phyloP scores from a whole-genome alignment of 2,113 vertebrate species.

The Todiramphus saurophagus region DNA sequence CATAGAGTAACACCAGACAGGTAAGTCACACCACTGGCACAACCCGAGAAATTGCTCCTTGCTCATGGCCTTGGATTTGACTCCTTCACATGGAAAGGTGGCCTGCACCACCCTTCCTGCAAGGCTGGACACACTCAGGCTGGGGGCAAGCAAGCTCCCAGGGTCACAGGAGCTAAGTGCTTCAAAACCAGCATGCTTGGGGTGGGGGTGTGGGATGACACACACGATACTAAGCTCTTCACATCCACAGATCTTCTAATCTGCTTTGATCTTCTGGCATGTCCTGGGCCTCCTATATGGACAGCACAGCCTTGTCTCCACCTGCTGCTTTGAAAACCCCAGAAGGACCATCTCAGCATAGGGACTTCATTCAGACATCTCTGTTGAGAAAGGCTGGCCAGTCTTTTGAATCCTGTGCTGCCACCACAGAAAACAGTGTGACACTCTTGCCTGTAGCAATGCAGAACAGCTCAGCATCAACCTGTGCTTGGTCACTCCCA shows the following conservation, averaged over 20 bases:
- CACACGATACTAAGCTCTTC: background rate
- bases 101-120: background rate
- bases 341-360: background rate
- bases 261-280: background rate
- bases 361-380: background rate
- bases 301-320: background rate
- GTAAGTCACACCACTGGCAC: background rate
- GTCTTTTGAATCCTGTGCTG: background rate
- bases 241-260: background rate
- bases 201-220: too few relatives aligned
- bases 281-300: background rate
- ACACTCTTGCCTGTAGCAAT: background rate
- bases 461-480: background rate
- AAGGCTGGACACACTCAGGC: background rate
- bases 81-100: rapidly evolving
- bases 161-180: background rate
- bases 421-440: background rate
- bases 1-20: background rate
- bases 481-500: background rate
- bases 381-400: rapidly evolving
- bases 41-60: background rate
- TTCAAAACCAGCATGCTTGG: background rate
- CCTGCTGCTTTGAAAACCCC: background rate
- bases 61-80: background rate
- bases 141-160: background rate